Conservation (phyloP, 1,140 invertebrate genomes). For the Atta texana region DNA sequence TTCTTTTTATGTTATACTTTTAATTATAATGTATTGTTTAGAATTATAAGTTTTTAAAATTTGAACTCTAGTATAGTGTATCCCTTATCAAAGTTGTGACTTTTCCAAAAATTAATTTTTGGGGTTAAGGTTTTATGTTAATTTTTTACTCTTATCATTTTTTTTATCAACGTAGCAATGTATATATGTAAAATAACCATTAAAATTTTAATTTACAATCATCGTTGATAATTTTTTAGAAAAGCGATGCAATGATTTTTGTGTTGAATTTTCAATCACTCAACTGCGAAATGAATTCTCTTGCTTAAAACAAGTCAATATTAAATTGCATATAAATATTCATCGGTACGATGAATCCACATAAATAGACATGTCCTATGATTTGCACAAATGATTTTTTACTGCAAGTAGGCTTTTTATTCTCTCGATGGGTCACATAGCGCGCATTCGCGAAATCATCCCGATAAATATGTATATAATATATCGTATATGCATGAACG, state of each 20-base stretch:
- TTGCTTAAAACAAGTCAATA: neutral
- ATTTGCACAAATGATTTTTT: constrained; percentile 57
- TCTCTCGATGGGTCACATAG: constrained; percentile 21
- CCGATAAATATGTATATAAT: constrained; percentile 70
- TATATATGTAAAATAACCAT: neutral
- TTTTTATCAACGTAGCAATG: too few relatives aligned
- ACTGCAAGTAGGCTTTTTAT: constrained; percentile 56
- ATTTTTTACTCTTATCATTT: too few relatives aligned
- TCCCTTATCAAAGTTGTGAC: too few relatives aligned
- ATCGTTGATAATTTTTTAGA: neutral
- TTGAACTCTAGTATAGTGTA: too few relatives aligned
- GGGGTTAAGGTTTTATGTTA: too few relatives aligned
- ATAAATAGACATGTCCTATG: neutral
- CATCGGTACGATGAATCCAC: neutral
- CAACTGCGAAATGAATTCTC: constrained; percentile 4
- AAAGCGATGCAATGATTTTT: neutral
- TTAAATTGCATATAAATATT: constrained; percentile 2
- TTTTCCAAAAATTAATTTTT: too few relatives aligned
- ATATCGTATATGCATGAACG: constrained; percentile 7
- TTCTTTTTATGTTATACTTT: too few relatives aligned
- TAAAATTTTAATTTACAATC: neutral
- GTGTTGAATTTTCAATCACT: neutral
- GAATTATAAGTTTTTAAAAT: too few relatives aligned
- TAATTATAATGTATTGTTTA: too few relatives aligned
- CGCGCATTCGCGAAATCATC: constrained; percentile 63